Evolutionary conservation across 2,113 vertebrate species (phyloP).

Genomic region (Hyperopisus bebe): DNA sequence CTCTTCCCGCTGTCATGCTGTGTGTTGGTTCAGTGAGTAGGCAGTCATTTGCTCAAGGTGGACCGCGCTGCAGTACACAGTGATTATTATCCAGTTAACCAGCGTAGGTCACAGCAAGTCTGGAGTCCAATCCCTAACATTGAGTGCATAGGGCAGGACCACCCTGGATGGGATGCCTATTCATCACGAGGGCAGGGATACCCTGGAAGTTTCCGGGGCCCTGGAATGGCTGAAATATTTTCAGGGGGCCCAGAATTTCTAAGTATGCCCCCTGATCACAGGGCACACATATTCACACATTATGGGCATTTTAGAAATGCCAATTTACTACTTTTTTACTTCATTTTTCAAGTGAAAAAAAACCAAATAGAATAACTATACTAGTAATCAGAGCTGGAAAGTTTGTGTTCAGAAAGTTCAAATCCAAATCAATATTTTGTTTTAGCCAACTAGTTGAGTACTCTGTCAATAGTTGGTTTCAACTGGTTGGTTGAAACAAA

Average conservation of each 20-base stretch:
- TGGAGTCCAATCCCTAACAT: background rate
- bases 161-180: background rate
- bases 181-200: background rate
- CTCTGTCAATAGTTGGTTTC: background rate
- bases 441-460: background rate
- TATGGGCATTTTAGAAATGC: background rate
- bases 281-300: background rate
- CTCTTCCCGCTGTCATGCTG: background rate
- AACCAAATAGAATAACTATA: background rate
- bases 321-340: background rate
- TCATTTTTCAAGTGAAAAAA: background rate
- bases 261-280: background rate
- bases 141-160: background rate
- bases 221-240: background rate
- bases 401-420: background rate
- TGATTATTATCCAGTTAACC: background rate
- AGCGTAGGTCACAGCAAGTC: background rate
- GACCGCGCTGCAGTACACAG: background rate
- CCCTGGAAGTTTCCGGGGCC: background rate
- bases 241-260: background rate
- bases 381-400: background rate
- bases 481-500: background rate
- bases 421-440: background rate
- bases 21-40: background rate
- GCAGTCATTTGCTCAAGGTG: background rate